Base-by-base conservation (phyloP, 2,113 vertebrate species). In the Labrus mixtus region DNA sequence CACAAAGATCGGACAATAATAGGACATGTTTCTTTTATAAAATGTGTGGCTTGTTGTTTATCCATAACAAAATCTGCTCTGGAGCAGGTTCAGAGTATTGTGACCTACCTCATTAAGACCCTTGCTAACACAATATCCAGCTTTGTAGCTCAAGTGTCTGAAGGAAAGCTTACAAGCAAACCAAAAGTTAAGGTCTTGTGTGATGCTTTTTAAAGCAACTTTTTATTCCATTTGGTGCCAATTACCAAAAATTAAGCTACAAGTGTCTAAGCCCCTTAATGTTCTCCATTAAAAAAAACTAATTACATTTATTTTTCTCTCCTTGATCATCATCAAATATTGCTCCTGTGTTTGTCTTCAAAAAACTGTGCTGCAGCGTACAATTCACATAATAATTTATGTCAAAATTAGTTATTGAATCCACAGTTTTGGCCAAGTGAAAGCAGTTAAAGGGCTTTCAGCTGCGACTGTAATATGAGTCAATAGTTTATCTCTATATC, bases 381-480 rank as follows among this genome's bases (percentile, higher is more conserved):
- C 16, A 50, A 73, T 73, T 59, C 43, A 36, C 23, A 68, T 70
- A 39, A 68, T 68, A 81, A 71, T 39, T 76, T 67, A 53, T 66
- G 74, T 53, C 73, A 60, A 48, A 50, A 54, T 73, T 45, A 68
- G 64, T 90, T 73, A 79, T 74, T 77, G 59, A 73, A 70, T 63
- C 61, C 37, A 69, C 75, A 23, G 8, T 63, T 25, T 68, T 48
- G 4, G 59, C 64, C 74, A 73, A 85, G 78, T 84, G 73, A 74
- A 85, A 74, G 78, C 86, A 69, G 80, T 90, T 87, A 84, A 69
- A 74, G 73, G 50, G 66, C 84, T 90, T 86, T 93, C 79, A 77
- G 85, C 87, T 87, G 64, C 9, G 23, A 76, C 62, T 74, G 70
- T 56, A 89, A 88, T 81, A 82, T 81, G 78, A 87, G 79, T 76